Conservation (phyloP, 2,888 invertebrate genomes). For the Cephus pulcher region DNA sequence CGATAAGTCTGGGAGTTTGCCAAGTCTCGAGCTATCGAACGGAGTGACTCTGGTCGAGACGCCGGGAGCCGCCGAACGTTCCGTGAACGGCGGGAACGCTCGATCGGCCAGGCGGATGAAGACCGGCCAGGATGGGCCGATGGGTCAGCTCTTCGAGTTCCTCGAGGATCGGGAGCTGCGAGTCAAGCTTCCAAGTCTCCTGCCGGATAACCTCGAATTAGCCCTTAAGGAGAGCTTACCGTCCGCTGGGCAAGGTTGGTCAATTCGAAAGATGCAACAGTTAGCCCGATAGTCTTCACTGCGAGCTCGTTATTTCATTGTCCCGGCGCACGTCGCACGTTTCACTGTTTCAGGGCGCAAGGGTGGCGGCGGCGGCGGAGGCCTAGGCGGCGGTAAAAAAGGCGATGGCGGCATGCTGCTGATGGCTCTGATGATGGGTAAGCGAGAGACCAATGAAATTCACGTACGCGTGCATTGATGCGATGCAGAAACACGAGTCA, state of each 20-base stretch:
- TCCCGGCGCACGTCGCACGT: background rate
- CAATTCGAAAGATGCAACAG: slow-evolving; percentile 51
- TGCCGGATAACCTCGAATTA: slow-evolving; percentile 75
- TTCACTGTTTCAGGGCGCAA: slow-evolving; percentile 72
- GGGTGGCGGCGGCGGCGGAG: slow-evolving; percentile 69
- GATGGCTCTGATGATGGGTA: slow-evolving; percentile 79
- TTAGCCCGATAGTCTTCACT: background rate
- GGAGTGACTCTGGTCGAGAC: slow-evolving; percentile 75
- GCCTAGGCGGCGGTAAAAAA: slow-evolving; percentile 65
- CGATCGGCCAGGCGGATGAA: slow-evolving; percentile 66
- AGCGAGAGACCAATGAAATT: slow-evolving; percentile 19
- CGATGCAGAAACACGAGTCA: too few species aligned
- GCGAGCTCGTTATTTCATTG: background rate
- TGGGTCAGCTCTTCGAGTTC: slow-evolving; percentile 75
- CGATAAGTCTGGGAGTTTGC: slow-evolving; percentile 64
- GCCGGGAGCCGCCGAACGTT: slow-evolving; percentile 54
- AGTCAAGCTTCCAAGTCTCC: slow-evolving; percentile 77
- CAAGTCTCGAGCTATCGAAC: slow-evolving; percentile 71
- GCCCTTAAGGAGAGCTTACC: slow-evolving; percentile 70
- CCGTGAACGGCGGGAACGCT: slow-evolving; percentile 59
- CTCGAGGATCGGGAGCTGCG: slow-evolving; percentile 79
- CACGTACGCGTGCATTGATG: background rate
- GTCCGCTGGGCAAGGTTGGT: slow-evolving; percentile 67
- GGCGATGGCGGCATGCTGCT: slow-evolving; percentile 71
- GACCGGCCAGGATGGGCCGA: slow-evolving; percentile 56